Percentiles rank a stretch among this genome's conserved stretches.
phyloP scores from a whole-genome alignment of 2,797 vertebrate species.

The Lemur catta region DNA sequence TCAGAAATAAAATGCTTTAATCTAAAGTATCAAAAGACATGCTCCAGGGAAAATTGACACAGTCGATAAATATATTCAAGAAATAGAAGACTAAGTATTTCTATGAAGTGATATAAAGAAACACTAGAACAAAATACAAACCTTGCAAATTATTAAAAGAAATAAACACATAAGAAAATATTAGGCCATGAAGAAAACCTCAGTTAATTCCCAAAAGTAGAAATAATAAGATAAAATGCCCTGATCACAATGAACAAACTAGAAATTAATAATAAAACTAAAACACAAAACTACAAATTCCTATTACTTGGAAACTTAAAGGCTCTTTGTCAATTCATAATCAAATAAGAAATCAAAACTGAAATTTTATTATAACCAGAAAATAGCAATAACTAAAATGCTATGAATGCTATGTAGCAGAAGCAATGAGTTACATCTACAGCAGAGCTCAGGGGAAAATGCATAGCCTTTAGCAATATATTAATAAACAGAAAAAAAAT shows the following conservation, averaged over 20 bases:
- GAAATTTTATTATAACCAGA: neutral
- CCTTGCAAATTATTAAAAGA: neutral
- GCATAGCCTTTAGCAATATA: neutral
- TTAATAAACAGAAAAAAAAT: neutral
- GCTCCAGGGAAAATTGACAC: neutral
- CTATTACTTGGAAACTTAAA: neutral
- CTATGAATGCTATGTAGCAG: neutral
- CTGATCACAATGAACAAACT: neutral
- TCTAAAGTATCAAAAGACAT: neutral
- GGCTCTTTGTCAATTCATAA: neutral
- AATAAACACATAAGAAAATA: neutral
- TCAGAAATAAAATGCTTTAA: neutral
- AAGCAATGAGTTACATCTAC: neutral
- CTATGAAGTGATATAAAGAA: neutral
- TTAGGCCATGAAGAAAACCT: neutral
- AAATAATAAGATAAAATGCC: neutral
- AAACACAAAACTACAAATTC: neutral
- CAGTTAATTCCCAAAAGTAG: neutral
- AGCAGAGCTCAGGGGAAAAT: neutral
- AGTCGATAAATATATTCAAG: neutral
- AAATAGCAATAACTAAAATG: neutral
- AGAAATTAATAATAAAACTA: constrained; percentile 11
- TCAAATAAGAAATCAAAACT: constrained; percentile 14
- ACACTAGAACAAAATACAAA: neutral
- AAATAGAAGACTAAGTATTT: neutral